Conservation (phyloP, 2,113 vertebrate genomes). For the Sakesphorus luctuosus region DNA sequence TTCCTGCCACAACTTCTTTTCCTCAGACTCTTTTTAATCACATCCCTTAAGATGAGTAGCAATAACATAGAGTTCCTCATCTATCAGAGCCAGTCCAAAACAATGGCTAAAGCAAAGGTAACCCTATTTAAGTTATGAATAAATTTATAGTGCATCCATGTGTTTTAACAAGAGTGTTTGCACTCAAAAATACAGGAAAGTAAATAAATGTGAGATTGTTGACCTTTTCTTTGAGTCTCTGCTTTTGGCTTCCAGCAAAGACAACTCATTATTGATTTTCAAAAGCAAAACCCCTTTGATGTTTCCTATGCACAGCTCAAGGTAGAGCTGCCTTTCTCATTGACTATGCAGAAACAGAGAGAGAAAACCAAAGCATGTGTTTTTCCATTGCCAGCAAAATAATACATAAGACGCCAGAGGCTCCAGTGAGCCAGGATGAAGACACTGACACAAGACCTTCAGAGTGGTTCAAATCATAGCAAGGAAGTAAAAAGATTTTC, state of each 20-base stretch:
- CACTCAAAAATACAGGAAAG: background rate
- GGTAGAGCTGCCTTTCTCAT: background rate
- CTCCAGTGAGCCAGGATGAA: background rate
- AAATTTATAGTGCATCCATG: background rate
- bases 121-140: background rate
- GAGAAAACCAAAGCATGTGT: background rate
- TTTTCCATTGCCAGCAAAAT: background rate
- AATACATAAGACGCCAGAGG: background rate
- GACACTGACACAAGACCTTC: background rate
- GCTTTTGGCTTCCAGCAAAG: background rate
- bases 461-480: background rate
- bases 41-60: background rate
- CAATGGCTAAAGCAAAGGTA: background rate
- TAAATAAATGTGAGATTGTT: background rate
- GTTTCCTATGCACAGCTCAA: background rate
- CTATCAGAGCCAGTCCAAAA: background rate
- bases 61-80: background rate
- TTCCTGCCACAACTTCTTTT: background rate
- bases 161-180: background rate
- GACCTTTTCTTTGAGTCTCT: background rate
- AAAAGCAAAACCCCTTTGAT: background rate
- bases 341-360: background rate
- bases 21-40: background rate
- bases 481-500: background rate
- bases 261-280: background rate